A percentile compares a stretch with the other conserved stretches of the same genome.
Conservation (phyloP, 2,888 invertebrate genomes). For the Lithophane ornitopus region DNA sequence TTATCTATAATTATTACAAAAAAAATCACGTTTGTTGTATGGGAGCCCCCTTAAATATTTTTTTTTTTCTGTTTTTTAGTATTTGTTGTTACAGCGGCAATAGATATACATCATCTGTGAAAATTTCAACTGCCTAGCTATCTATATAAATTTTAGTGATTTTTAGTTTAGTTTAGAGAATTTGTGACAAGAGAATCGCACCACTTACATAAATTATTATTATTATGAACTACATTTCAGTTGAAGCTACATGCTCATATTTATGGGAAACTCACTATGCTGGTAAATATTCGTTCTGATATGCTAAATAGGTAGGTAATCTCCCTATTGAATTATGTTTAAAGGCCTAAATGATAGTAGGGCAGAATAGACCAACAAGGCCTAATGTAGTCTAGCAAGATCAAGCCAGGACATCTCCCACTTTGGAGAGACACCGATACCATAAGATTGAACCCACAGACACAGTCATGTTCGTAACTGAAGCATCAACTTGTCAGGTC, state of each 20-base stretch:
- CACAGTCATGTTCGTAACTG: neutral
- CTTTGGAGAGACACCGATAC: neutral
- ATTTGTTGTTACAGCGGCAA: too few species aligned
- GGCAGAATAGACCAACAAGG: neutral
- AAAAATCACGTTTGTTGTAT: too few species aligned
- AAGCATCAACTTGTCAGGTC: neutral
- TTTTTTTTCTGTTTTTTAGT: too few species aligned
- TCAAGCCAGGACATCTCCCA: neutral
- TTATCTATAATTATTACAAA: too few species aligned
- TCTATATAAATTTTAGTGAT: too few species aligned
- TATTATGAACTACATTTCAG: neutral
- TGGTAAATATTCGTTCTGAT: neutral
- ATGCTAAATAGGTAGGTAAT: neutral
- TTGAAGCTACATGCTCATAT: neutral
- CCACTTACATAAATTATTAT: too few species aligned
- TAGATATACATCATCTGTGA: too few species aligned
- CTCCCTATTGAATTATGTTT: neutral
- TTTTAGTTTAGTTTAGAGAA: too few species aligned
- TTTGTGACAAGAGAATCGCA: too few species aligned
- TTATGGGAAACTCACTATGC: neutral
- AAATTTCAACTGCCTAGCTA: too few species aligned
- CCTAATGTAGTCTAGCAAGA: neutral
- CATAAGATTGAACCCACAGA: neutral
- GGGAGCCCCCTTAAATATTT: too few species aligned
- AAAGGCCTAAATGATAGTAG: neutral